Evolutionary conservation across 2,888 invertebrate species (phyloP), one percentile per base, ranked within the genome.

Genomic region (Neoascia interrupta): DNA sequence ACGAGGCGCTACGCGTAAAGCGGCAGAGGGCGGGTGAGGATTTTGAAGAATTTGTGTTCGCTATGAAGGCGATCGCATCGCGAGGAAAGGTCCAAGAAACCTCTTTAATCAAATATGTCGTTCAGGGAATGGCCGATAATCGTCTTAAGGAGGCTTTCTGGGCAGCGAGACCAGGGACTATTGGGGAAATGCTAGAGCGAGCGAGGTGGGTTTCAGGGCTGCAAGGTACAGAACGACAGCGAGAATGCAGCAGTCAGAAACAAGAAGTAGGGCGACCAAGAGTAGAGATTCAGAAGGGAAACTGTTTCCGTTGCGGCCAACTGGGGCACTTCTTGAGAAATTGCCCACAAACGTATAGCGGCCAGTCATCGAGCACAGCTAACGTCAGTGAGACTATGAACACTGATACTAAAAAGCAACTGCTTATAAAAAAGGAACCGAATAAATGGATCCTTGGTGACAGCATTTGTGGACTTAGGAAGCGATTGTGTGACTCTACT

Each of bases 401-500:
- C n/a, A n/a, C n/a, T n/a, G n/a, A n/a, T n/a, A n/a, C n/a, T n/a
- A n/a, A n/a, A n/a, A n/a, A n/a, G n/a, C 28, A 43, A 43, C 16
- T 36, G 11, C 18, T 31, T 6, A 31, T 21, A 15, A 28, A 19
- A 23, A n/a, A n/a, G n/a, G n/a, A n/a, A n/a, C n/a, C n/a, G n/a
- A n/a, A 51, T 51, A 4, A 31, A 51, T n/a, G 34, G 34, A 15
- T 31, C 15, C n/a, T 3, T 10, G 5, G 15, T 51, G 16, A 19
- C 10, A 10, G 54, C 21, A 10, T 56, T 53, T 13, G 13, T 53
- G 6, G 39, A 39, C 15, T 13, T 56, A 4, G 54, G 54, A 39
- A 56, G 26, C 16, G 26, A 56, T 39, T 37, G 37, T n/a, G 54
- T 56, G 23, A 56, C 54, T 10, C 16, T 56, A 1, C 54, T 21